Percentiles rank a stretch among this genome's conserved stretches.
Evolutionary conservation across 2,797 vertebrate genomes (phyloP).

Genomic region (Muscicapa comitata): DNA sequence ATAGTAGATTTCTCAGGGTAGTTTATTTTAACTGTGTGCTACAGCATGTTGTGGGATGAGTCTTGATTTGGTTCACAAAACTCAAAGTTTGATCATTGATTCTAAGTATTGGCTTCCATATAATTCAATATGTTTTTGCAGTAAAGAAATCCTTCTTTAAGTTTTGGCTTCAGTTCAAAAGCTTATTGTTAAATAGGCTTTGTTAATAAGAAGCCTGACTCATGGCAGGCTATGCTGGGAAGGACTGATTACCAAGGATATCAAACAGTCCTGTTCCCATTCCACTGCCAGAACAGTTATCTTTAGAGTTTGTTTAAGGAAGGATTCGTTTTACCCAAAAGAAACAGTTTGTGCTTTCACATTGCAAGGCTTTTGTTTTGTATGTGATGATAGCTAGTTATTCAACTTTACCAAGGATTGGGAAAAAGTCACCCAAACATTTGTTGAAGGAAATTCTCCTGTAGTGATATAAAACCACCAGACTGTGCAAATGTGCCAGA

Average conservation of each 20-base stretch:
- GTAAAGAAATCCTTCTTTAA: neutral
- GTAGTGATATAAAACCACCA: neutral
- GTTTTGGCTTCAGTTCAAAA: neutral
- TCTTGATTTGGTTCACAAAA: neutral
- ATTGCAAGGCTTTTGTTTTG: neutral
- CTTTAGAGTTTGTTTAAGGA: neutral
- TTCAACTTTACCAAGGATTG: neutral
- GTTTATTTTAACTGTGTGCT: neutral
- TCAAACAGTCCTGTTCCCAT: neutral
- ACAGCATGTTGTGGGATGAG: neutral
- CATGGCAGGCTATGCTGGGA: neutral
- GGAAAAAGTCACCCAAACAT: neutral
- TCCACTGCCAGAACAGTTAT: neutral
- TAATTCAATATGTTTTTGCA: neutral
- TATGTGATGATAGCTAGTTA: neutral
- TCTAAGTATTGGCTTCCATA: neutral
- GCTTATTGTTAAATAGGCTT: neutral
- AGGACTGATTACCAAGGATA: neutral
- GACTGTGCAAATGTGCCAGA: neutral
- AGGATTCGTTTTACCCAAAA: neutral
- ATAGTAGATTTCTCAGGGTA: neutral
- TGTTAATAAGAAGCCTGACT: conserved; percentile 12
- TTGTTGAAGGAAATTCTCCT: neutral
- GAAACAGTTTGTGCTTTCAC: neutral
- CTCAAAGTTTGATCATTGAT: neutral